phyloP scores from a whole-genome alignment of 2,797 vertebrate species.

The Esox lucius region DNA sequence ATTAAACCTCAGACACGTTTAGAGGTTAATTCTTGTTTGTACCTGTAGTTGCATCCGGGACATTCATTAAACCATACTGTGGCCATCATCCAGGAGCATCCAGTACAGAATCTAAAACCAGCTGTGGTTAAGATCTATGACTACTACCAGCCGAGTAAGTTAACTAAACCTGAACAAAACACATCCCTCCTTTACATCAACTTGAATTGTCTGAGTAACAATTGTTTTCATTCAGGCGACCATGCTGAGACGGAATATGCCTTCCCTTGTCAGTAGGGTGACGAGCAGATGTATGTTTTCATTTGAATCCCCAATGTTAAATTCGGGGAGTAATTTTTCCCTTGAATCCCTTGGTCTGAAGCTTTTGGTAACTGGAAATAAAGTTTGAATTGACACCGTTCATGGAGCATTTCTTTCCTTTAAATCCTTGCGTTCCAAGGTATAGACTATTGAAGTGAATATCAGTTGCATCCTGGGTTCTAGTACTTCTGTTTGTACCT shows the following conservation, averaged over 20 bases:
- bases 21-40: neutral
- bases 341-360: neutral
- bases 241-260: conserved; percentile 53
- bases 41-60: conserved; percentile 52
- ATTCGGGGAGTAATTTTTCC: too few relatives aligned
- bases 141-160: conserved; percentile 74
- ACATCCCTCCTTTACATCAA: too few relatives aligned
- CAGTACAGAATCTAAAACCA: conserved; percentile 69
- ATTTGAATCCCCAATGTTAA: neutral
- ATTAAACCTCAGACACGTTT: neutral
- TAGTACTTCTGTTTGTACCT: too few relatives aligned
- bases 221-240: conserved; percentile 51
- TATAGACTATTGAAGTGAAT: too few relatives aligned
- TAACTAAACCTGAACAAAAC: neutral
- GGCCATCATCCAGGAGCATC: conserved; percentile 47
- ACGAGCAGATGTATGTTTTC: neutral
- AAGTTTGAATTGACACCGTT: too few relatives aligned
- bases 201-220: neutral
- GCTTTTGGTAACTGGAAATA: neutral
- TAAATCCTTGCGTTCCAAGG: too few relatives aligned
- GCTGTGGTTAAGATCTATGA: conserved; percentile 70
- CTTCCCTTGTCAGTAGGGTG: conserved; percentile 24
- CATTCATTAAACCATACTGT: conserved; percentile 22
- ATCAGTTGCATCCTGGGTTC: too few relatives aligned
- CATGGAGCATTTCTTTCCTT: too few relatives aligned